These are phyloP conservation scores for Anableps anableps DNA, from an alignment of 2,797 vertebrate species.

Conservation along the genomic window DNA sequence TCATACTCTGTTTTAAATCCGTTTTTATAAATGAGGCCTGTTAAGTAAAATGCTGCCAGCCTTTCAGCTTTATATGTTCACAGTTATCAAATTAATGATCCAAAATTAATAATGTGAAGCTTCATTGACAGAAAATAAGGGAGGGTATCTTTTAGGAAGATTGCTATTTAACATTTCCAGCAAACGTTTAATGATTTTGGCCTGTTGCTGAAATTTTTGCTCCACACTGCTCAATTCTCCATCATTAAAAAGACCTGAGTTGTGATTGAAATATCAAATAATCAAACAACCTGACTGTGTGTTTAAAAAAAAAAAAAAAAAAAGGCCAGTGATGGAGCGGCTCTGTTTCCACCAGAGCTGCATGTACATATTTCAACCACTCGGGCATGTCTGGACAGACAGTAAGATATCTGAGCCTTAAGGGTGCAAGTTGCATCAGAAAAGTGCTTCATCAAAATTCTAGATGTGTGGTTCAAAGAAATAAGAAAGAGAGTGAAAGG, in stretches of 20 bases:
- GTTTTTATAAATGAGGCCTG: background rate
- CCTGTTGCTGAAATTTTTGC: slow-evolving; percentile 1
- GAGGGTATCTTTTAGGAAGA: background rate
- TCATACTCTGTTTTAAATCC: background rate
- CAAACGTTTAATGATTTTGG: slow-evolving; percentile 4
- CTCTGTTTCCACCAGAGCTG: slow-evolving; percentile 22
- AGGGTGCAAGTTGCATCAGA: slow-evolving; percentile 8
- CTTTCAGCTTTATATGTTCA: slow-evolving; percentile 14
- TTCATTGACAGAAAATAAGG: slow-evolving; percentile 1
- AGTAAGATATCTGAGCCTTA: slow-evolving; percentile 7
- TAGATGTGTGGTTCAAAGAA: background rate
- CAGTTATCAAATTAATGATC: slow-evolving; percentile 10
- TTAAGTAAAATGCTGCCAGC: background rate
- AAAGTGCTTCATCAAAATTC: slow-evolving; percentile 12
- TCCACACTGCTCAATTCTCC: background rate
- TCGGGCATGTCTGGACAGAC: slow-evolving; percentile 6
- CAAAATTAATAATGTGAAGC: slow-evolving; percentile 7
- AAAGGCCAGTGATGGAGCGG: background rate
- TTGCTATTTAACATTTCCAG: slow-evolving; percentile 8
- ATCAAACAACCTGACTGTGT: background rate
- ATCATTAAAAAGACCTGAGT: background rate
- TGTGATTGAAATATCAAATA: background rate
- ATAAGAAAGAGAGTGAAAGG: slow-evolving; percentile 1
- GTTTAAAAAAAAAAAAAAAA: background rate
- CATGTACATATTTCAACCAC: slow-evolving; percentile 7